Conservation (phyloP, 2,113 vertebrate species). For the Myocastor coypus region DNA sequence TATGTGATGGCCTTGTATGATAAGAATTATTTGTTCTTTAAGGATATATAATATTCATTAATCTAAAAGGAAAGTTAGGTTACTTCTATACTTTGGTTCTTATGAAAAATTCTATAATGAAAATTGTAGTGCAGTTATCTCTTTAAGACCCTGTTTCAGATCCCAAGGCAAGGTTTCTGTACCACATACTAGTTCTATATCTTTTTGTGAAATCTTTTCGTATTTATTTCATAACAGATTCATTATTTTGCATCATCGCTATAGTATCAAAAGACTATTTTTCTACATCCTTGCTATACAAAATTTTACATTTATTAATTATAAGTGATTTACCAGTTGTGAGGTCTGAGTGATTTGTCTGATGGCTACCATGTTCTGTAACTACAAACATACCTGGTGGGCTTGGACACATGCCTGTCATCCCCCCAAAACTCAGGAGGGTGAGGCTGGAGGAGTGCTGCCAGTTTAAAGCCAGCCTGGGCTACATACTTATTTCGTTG, state of each 20-base stretch:
- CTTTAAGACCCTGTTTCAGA: background rate
- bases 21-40: background rate
- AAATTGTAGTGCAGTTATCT: background rate
- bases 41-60: background rate
- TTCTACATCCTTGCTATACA: background rate
- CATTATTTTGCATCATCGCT: background rate
- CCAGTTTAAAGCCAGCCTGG: background rate
- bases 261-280: background rate
- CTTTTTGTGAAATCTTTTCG: background rate
- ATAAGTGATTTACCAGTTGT: background rate
- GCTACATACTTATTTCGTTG: no score
- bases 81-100: background rate
- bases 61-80: background rate
- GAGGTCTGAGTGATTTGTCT: background rate
- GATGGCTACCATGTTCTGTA: no score
- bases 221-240: background rate
- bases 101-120: background rate
- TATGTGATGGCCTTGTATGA: background rate
- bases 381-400: no score
- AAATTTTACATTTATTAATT: background rate
- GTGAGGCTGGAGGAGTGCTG: background rate
- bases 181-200: background rate
- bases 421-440: background rate
- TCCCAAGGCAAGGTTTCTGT: background rate
- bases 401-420: background rate